A percentile compares a stretch with the other conserved stretches of the same genome.
These are phyloP conservation scores for Spizella passerina DNA, from an alignment of 2,797 vertebrate genomes.

Conservation along the genomic window DNA sequence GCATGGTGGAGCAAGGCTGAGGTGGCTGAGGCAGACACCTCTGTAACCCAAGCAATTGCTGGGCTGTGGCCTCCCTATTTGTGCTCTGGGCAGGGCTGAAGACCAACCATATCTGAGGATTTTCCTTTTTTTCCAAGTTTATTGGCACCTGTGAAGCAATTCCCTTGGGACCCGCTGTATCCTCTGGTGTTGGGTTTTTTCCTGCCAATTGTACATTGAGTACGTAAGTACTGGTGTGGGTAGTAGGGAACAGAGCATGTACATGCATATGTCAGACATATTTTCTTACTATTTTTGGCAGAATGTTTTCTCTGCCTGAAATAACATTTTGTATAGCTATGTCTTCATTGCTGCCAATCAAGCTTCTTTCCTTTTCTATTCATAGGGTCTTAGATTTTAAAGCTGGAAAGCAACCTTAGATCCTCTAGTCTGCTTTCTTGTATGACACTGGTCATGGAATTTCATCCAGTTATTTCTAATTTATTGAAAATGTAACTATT, in stretches of 20 bases:
- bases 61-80: accelerated
- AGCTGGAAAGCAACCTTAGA: background rate
- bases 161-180: background rate
- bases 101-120: background rate
- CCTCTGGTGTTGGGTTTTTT: background rate
- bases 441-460: background rate
- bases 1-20: accelerated
- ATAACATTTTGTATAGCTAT: slow-evolving; percentile 5
- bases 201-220: background rate
- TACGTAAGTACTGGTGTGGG: background rate
- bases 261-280: slow-evolving; percentile 14
- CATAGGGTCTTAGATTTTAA: background rate
- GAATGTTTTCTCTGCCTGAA: slow-evolving; percentile 31
- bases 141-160: background rate
- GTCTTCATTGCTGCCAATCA: background rate
- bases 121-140: background rate
- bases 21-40: background rate
- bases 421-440: background rate
- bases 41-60: background rate
- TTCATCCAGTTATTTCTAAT: background rate
- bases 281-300: slow-evolving; percentile 27
- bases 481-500: background rate
- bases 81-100: background rate
- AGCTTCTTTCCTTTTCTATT: background rate
- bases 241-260: background rate